Percentiles rank a stretch among this genome's conserved stretches.
Evolutionary conservation across 2,888 invertebrate genomes (phyloP).

Genomic region (Frankliniella fusca): DNA sequence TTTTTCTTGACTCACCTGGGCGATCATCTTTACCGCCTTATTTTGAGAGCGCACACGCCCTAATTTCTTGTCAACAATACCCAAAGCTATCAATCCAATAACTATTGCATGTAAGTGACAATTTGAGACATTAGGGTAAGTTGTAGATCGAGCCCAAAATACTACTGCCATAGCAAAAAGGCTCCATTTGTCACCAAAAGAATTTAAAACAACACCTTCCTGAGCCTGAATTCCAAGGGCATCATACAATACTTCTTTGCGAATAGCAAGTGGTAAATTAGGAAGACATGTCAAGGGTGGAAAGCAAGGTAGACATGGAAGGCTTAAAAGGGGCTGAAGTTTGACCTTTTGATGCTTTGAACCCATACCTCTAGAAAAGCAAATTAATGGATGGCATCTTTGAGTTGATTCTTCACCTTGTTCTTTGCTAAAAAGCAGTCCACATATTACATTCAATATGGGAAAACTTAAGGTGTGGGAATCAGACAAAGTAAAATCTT

Average conservation of each 20-base stretch:
- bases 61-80: constrained; percentile 56
- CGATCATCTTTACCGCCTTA: too few species aligned
- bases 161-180: constrained; percentile 56
- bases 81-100: constrained; percentile 56
- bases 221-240: constrained; percentile 50
- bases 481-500: constrained; percentile 60
- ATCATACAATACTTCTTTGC: constrained; percentile 49
- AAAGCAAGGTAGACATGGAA: not conserved
- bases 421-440: constrained; percentile 45
- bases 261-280: constrained; percentile 31
- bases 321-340: constrained; percentile 12
- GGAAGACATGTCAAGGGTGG: not conserved
- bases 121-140: constrained; percentile 46
- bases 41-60: constrained; percentile 53
- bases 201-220: constrained; percentile 45
- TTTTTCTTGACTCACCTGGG: constrained; percentile 48
- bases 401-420: constrained; percentile 35
- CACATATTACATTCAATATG: constrained; percentile 59
- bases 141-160: constrained; percentile 55
- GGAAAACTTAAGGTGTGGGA: constrained; percentile 58
- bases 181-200: constrained; percentile 57
- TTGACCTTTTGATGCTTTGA: constrained; percentile 7
- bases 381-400: constrained; percentile 18
- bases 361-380: not conserved
- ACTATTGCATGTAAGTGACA: constrained; percentile 57